Evolutionary conservation across 1,140 invertebrate species (phyloP), one percentile per base, ranked within the genome.

Genomic region (Notospermus geniculatus): DNA sequence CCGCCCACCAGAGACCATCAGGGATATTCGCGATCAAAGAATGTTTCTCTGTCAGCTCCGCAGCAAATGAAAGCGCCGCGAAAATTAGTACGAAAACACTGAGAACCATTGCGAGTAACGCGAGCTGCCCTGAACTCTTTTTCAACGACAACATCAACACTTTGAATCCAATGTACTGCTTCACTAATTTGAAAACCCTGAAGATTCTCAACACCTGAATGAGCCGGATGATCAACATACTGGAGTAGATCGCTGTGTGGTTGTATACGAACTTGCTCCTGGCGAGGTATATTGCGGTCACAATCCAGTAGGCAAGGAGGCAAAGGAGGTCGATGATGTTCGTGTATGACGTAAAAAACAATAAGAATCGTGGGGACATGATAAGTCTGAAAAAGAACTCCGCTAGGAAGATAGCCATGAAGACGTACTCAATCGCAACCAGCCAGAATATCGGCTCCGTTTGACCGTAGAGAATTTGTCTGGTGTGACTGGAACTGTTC

Each of bases 1-100:
- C 41, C 2, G 68, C 62, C 53, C 63, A 70, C 68, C 68, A 70
- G 19, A 50, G n/a, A 23, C 46, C 46, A 27, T 9, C 25, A 9
- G 46, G 46, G 46, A 50, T 50, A 15, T 36, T 36, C 4, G 4
- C 46, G 9, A 23, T 50, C 19, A 50, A 50, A n/a, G 19, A 23
- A n/a, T 50, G 5, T 36, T 36, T 36, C 25, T 50, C 46, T 5
- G 19, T 27, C 25, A 50, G 9, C 25, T 50, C 46, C 46, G 46
- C 25, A 5, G 25, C 25, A n/a, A 50, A 50, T 5, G 25, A 23
- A 5, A 50, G 25, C n/a, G 46, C 46, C 4, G 19, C 46, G n/a
- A 23, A 50, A n/a, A 50, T 50, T 27, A 50, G 25, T 4, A 19
- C n/a, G 46, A 50, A 50, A n/a, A 27, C 25, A n/a, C 46, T n/a